Evolutionary conservation across 2,113 vertebrate genomes (phyloP).

Genomic region (Mesocricetus auratus): DNA sequence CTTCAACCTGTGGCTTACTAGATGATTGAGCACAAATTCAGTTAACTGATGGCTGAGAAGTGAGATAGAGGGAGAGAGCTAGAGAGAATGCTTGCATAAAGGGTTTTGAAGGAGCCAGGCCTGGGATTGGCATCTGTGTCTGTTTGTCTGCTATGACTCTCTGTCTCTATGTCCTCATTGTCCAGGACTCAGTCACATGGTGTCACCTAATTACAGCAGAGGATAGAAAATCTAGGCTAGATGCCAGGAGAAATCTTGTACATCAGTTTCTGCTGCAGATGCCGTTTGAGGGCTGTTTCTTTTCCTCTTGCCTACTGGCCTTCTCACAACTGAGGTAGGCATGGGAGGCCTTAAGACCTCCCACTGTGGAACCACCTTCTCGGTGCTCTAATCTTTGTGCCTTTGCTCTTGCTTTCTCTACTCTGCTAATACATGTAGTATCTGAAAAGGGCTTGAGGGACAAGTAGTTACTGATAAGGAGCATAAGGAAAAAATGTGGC

Average conservation of each 20-base stretch:
- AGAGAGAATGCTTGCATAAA: background rate
- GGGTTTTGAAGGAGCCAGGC: background rate
- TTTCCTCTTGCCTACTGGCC: too few relatives aligned
- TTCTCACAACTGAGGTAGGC: background rate
- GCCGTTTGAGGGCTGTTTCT: background rate
- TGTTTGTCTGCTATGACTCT: background rate
- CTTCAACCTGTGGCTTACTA: background rate
- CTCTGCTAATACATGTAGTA: background rate
- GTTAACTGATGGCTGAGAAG: background rate
- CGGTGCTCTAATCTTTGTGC: background rate
- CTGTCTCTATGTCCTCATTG: background rate
- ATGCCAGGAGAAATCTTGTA: background rate
- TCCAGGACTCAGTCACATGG: background rate
- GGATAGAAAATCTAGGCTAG: background rate
- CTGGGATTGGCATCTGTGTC: background rate
- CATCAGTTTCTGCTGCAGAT: background rate
- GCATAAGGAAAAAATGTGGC: background rate
- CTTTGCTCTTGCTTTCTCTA: background rate
- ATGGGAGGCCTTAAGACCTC: too few relatives aligned
- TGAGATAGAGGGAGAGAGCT: background rate
- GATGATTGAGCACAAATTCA: background rate
- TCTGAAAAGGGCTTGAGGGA: background rate
- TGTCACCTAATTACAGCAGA: background rate
- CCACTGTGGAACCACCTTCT: background rate
- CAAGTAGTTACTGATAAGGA: background rate